Evolutionary conservation across 2,888 invertebrate genomes (phyloP), one percentile per base, ranked within the genome.

Genomic region (Platerodrilus igneus): DNA sequence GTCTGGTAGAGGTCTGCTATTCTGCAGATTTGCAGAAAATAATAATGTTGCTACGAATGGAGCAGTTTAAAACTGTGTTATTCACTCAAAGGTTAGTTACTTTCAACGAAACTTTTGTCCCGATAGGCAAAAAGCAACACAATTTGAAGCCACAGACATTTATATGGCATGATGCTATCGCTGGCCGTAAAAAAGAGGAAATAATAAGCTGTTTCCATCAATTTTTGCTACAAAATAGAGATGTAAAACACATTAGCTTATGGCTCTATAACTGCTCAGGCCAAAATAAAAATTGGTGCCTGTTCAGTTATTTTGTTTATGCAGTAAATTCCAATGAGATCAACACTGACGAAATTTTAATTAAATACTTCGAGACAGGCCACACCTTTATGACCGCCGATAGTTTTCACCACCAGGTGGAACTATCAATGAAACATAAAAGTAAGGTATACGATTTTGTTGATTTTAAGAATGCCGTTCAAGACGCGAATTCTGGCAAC

Each of bases 201-300:
- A 25, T 50, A 15, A 37, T 45, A 8, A 26, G 33, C 14, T 23
- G 45, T n/a, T 45, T 50, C 25, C 39, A 45, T 16, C 17, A 26
- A 6, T 50, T 50, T 22, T 20, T 51, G 8, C n/a, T 34, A 17
- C 6, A 32, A 8, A 19, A 31, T 27, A 18, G 45, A 16, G 48
- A 51, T 28, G 31, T 11, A 10, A 30, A 35, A 28, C 9, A 41
- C 21, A 18, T 48, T 10, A 25, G 39, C 11, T 36, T 45, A 11
- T 52, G 52, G 48, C 31, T 45, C 22, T 50, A 45, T 37, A 43
- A 41, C 28, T 45, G 49, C 27, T 28, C 45, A n/a, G 36, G 27
- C 3, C 47, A 14, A 32, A 32, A 32, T 14, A 32, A 22, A 22
- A 32, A 32, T 15, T 22, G 22, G 22, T 21, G 22, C 3, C 16